Evolutionary conservation across 2,797 vertebrate genomes (phyloP).

Genomic region (Brotula barbata): DNA sequence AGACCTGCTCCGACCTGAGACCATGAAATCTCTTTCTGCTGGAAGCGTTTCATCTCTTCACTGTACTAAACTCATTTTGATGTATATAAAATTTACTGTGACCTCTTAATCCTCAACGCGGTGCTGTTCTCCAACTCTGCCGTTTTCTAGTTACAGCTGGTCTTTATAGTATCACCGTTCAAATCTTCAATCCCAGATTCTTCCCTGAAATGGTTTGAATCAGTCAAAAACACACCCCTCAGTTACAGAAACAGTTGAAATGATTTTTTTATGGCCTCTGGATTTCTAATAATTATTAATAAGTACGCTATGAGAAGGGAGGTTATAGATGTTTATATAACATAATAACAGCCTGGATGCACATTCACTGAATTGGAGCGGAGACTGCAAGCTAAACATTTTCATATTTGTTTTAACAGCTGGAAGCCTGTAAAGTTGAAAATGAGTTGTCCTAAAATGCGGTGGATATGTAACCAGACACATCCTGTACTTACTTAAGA

Average conservation of each 20-base stretch:
- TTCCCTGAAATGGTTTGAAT: slow-evolving; percentile 4
- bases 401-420: slow-evolving; percentile 16
- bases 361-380: slow-evolving; percentile 7
- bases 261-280: too few relatives aligned
- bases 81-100: slow-evolving; percentile 21
- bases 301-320: background rate
- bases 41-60: slow-evolving; percentile 34
- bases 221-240: too few relatives aligned
- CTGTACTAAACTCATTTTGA: slow-evolving; percentile 33
- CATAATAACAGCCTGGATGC: background rate
- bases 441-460: slow-evolving; percentile 19
- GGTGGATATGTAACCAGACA: slow-evolving; percentile 18
- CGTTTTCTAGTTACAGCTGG: slow-evolving; percentile 22
- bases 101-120: slow-evolving; percentile 12
- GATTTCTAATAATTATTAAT: background rate
- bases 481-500: slow-evolving; percentile 22
- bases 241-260: background rate
- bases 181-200: background rate
- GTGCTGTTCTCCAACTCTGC: slow-evolving; percentile 24
- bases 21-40: slow-evolving; percentile 46
- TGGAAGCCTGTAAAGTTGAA: slow-evolving; percentile 15
- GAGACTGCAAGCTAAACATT: slow-evolving; percentile 3
- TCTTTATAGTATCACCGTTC: slow-evolving; percentile 14
- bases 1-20: slow-evolving; percentile 47
- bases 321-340: too few relatives aligned